Conservation (phyloP, 2,113 vertebrate species). For the Pontoporia blainvillei region DNA sequence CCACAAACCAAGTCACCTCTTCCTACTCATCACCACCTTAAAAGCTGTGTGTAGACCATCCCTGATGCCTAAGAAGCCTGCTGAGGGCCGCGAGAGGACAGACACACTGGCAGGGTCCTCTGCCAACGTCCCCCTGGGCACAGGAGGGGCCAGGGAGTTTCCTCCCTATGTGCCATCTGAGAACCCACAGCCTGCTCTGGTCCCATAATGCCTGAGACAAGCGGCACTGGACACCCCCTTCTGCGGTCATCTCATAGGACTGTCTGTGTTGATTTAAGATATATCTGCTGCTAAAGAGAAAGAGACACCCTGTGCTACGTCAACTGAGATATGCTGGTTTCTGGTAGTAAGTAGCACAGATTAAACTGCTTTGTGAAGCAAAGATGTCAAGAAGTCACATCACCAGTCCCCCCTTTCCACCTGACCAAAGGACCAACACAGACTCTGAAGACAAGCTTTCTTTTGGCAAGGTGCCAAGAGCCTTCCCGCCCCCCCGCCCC, state of each 20-base stretch:
- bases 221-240: no score
- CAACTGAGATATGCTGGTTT: background rate
- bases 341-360: background rate
- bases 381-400: background rate
- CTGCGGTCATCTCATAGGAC: background rate
- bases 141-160: background rate
- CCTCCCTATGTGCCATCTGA: fast-evolving
- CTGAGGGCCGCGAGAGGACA: background rate
- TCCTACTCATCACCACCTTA: background rate
- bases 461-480: background rate
- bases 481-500: background rate
- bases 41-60: background rate
- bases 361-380: background rate
- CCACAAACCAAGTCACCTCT: background rate
- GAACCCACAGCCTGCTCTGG: background rate
- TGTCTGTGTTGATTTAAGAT: no score
- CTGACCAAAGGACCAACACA: background rate
- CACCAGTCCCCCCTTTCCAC: background rate
- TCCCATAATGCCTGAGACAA: fast-evolving
- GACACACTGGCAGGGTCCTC: background rate
- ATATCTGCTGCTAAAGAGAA: background rate
- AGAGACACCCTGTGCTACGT: background rate
- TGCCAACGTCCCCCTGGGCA: background rate
- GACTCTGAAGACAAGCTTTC: background rate
- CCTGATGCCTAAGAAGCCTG: background rate